Conservation (phyloP, 2,113 vertebrate species). For the Alligator sinensis region DNA sequence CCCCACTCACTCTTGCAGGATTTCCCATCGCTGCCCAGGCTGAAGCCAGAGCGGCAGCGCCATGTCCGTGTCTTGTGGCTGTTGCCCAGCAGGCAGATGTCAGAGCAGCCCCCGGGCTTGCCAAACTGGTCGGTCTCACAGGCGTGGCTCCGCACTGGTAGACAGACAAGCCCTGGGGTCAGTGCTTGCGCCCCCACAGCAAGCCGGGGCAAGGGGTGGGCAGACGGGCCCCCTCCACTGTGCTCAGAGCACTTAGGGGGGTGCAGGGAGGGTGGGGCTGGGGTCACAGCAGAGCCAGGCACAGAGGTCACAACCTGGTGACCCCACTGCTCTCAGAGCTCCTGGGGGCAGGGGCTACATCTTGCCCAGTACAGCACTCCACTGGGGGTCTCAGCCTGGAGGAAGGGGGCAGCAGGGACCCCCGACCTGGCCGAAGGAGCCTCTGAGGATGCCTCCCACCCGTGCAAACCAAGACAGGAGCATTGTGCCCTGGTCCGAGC, state of each 20-base stretch:
- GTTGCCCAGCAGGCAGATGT: slow-evolving; percentile 95
- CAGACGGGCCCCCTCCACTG: fast-evolving
- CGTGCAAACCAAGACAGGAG: not conserved
- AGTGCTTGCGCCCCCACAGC: not conserved
- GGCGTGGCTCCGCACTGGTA: slow-evolving; percentile 91
- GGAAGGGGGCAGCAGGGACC: no score
- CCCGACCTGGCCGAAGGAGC: not conserved
- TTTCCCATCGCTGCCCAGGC: slow-evolving; percentile 94
- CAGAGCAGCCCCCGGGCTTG: slow-evolving; percentile 94
- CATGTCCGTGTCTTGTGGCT: slow-evolving; percentile 96
- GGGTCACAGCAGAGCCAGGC: fast-evolving
- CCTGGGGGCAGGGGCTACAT: not conserved
- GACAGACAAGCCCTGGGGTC: not conserved
- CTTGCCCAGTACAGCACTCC: not conserved
- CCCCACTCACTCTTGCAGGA: slow-evolving; percentile 94
- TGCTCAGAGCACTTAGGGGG: fast-evolving
- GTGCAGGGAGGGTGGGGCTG: no score
- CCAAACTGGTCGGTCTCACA: slow-evolving; percentile 91
- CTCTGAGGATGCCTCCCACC: not conserved
- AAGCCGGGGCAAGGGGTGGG: no score
- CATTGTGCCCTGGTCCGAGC: not conserved
- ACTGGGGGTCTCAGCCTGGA: no score
- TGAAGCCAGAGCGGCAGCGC: slow-evolving; percentile 95
- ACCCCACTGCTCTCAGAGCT: not conserved
- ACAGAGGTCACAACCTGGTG: no score